Conservation (phyloP, 1,140 invertebrate genomes). For the Hypothenemus hampei region DNA sequence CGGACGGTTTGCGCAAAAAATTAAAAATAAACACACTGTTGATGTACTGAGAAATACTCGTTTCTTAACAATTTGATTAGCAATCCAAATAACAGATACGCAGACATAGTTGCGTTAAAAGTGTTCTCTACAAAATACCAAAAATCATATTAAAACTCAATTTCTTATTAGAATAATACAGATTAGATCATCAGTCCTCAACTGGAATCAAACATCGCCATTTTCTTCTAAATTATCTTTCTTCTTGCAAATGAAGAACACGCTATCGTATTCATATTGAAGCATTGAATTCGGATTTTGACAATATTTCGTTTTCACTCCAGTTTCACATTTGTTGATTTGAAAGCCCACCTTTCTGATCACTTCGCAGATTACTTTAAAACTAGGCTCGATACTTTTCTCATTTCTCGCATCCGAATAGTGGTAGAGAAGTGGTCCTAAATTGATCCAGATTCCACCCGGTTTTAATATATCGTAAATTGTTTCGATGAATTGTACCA, state of each 20-base stretch:
- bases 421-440: conserved; percentile 93
- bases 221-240: too few species aligned
- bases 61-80: too few species aligned
- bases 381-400: conserved; percentile 91
- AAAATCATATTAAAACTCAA: too few species aligned
- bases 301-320: conserved; percentile 80
- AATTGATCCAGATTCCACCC: conserved; percentile 82
- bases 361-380: conserved; percentile 76
- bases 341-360: conserved; percentile 83
- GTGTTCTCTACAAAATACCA: too few species aligned
- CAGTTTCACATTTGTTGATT: conserved; percentile 67
- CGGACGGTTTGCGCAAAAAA: too few species aligned
- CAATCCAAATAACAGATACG: too few species aligned
- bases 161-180: too few species aligned
- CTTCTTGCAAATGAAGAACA: conserved; percentile 86
- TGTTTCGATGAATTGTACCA: conserved; percentile 90
- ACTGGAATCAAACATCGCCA: too few species aligned
- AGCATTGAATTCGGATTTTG: conserved; percentile 94
- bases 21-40: too few species aligned
- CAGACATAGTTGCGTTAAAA: too few species aligned
- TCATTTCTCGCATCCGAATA: conserved; percentile 80
- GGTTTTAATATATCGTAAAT: conserved; percentile 90
- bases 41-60: too few species aligned
- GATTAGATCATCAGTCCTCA: too few species aligned
- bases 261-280: conserved; percentile 81